Percentiles rank a stretch among this genome's conserved stretches.
Conservation (phyloP, 2,888 invertebrate genomes). For the Linyphia triangularis region DNA sequence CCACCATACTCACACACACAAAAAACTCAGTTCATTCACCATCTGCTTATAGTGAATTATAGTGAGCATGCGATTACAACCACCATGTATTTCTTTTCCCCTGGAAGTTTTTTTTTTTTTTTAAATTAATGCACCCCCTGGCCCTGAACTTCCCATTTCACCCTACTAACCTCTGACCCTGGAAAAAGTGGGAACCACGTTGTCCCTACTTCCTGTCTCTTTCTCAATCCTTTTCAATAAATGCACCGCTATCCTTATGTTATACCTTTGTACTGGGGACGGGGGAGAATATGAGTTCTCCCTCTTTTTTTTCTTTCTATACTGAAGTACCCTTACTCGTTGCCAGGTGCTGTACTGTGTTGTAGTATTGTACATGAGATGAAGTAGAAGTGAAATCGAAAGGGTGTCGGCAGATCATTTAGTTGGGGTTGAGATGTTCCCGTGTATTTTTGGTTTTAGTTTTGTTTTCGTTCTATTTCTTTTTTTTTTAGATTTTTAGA, state of each 20-base stretch:
- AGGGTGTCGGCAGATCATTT: slow-evolving; percentile 5
- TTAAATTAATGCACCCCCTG: slow-evolving; percentile 34
- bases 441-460: background rate
- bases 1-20: background rate
- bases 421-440: background rate
- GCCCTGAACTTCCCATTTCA: slow-evolving; percentile 54
- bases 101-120: background rate
- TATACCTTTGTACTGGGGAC: background rate
- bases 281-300: background rate
- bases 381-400: background rate
- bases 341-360: slow-evolving; percentile 10
- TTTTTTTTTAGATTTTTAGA: background rate
- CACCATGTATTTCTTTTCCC: background rate
- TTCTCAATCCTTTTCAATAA: slow-evolving; percentile 54
- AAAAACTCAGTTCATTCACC: slow-evolving; percentile 8
- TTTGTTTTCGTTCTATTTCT: background rate
- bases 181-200: slow-evolving; percentile 62
- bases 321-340: background rate
- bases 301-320: background rate
- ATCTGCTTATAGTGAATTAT: slow-evolving; percentile 9
- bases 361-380: background rate
- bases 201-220: slow-evolving; percentile 32
- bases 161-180: slow-evolving; percentile 68
- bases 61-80: slow-evolving; percentile 13
- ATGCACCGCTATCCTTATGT: slow-evolving; percentile 40